Evolutionary conservation across 2,888 invertebrate genomes (phyloP).

Genomic region (Tineola bisselliella): DNA sequence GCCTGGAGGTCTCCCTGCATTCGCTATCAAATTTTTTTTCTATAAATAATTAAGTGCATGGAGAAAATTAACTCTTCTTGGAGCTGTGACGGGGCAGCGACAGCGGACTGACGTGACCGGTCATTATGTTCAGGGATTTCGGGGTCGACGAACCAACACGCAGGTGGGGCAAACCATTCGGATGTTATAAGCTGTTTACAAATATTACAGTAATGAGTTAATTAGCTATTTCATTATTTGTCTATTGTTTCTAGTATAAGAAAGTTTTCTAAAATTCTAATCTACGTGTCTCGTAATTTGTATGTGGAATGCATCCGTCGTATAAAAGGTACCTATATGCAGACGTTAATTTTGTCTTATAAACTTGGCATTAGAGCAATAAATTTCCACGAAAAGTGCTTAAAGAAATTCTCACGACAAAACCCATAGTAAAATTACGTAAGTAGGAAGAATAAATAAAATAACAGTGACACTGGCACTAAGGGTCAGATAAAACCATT

Average conservation of each 20-base stretch:
- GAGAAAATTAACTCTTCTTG: constrained; percentile 55
- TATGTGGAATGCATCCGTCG: no score
- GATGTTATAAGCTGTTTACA: neutral
- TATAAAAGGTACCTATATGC: no score
- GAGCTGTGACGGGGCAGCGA: constrained; percentile 36
- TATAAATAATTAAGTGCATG: constrained; percentile 44
- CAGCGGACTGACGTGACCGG: constrained; percentile 47
- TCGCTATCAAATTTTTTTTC: constrained; percentile 21
- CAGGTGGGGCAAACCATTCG: constrained; percentile 4
- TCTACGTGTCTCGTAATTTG: no score
- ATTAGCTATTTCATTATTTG: neutral
- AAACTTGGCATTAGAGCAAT: neutral
- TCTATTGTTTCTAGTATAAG: neutral
- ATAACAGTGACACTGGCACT: constrained; percentile 10
- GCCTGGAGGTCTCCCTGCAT: constrained; percentile 20
- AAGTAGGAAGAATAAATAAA: constrained; percentile 12
- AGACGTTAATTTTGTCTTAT: neutral
- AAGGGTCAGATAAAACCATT: constrained; percentile 13
- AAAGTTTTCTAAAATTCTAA: no score
- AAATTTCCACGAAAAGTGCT: neutral
- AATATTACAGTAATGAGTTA: neutral
- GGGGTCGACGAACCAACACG: constrained; percentile 4
- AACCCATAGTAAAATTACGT: constrained; percentile 9
- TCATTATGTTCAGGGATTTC: constrained; percentile 29
- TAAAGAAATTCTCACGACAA: constrained; percentile 4